Base-by-base conservation (phyloP, 2,113 vertebrate species). In the Pangasianodon hypophthalmus region DNA sequence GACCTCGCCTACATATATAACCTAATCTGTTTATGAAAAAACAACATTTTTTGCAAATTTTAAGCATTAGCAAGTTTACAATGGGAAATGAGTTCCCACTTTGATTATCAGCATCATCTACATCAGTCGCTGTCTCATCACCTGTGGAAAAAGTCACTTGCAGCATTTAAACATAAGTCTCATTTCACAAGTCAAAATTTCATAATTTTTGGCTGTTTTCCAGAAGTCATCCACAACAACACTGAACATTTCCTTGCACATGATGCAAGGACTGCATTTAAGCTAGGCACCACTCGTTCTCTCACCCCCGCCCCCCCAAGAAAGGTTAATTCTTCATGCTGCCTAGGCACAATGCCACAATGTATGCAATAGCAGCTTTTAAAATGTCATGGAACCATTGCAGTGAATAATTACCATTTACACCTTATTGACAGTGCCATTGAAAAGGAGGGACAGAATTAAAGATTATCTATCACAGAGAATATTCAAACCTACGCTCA, bases 371-470 rank as follows among this genome's bases (percentile, higher is more conserved):
- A 24, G 7, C 41, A 75, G 37, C 71, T 44, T 44, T 75, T 75
- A 75, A 75, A 75, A 46, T 75, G 73, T 75, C 81, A 32, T 48
- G 37, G 46, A 58, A 84, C 54, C 16, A 56, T 48, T 32, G 37
- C 81, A 75, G 62, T 84, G 80, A 75, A 46, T 84, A 84, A 88
- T 88, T 75, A 88, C 52, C 50, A 75, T 41, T 71, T 88, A n/a
- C 16, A n/a, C 52, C 29, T 41, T 88, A 60, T 32, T 44, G 80
- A 84, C 50, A 37, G 19, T 75, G 37, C 29, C 6, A 62, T 77
- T 13, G 54, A 62, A 85, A 79, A 52, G n/a, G 88, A 64, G 64
- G 67, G 29, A 50, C 1, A 24, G 13, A 52, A 48, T 64, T 86
- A 54, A 64, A 75, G 75, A 64, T 67, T 88, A 89, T 44, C 75